A percentile compares a stretch with the other conserved stretches of the same genome.
Conservation (phyloP, 1,140 invertebrate genomes). For the Drosophila ogumai region DNA sequence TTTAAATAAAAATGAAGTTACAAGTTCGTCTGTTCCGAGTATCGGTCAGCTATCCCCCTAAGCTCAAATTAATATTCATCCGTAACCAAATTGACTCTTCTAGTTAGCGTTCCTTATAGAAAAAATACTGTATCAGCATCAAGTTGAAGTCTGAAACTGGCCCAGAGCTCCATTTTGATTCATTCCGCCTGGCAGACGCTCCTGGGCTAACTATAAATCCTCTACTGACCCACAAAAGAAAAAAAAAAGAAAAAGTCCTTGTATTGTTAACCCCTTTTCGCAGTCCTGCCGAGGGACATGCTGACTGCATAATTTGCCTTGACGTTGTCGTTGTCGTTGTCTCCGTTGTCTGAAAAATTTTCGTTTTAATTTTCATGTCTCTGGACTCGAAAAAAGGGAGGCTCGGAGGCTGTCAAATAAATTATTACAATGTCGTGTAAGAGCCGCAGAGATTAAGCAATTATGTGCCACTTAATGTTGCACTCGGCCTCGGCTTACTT, state of each 20-base stretch:
- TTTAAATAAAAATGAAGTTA: conserved; percentile 1
- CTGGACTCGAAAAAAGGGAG: conserved; percentile 21
- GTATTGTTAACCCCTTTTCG: conserved; percentile 62
- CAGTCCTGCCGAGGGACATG: conserved; percentile 46
- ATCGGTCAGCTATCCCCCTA: neutral
- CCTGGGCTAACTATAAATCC: conserved; percentile 56
- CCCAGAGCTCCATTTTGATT: conserved; percentile 33
- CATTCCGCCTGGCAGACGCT: conserved; percentile 30
- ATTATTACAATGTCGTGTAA: conserved; percentile 82
- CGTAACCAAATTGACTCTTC: neutral
- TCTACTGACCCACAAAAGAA: conserved; percentile 55
- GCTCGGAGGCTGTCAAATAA: conserved; percentile 68
- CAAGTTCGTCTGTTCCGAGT: neutral
- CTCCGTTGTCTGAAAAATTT: conserved; percentile 50
- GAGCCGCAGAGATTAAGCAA: conserved; percentile 83
- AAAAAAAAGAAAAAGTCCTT: conserved; percentile 5
- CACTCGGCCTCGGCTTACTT: conserved; percentile 34
- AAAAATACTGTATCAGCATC: conserved; percentile 11
- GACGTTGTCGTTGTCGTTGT: conserved; percentile 48
- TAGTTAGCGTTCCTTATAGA: conserved; percentile 1
- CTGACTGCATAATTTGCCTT: conserved; percentile 81
- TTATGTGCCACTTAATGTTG: conserved; percentile 83
- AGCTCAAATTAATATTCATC: conserved; percentile 4
- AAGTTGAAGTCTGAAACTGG: conserved; percentile 8
- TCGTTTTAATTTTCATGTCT: conserved; percentile 75